A percentile compares a stretch with the other conserved stretches of the same genome.
Evolutionary conservation across 2,888 invertebrate genomes (phyloP).

Genomic region (Pseudanteris insignis): DNA sequence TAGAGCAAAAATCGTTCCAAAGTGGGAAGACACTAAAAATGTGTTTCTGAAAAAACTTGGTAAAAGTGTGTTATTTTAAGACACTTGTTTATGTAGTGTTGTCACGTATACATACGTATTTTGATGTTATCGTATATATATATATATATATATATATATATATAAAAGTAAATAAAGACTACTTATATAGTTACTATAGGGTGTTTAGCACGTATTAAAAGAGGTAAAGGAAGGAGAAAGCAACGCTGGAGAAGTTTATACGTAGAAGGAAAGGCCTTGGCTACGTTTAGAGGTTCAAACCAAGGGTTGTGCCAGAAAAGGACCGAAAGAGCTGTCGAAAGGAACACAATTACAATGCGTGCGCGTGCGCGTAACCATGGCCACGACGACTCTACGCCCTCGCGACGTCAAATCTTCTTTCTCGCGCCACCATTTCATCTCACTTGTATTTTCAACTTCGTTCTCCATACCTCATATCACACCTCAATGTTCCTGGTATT

Average conservation of each 20-base stretch:
- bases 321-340: slow-evolving; percentile 52
- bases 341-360: slow-evolving; percentile 56
- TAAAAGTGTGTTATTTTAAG: too few relatives aligned
- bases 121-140: too few relatives aligned
- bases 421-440: slow-evolving; percentile 6
- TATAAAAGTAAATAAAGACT: too few relatives aligned
- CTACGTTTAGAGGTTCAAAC: slow-evolving; percentile 15
- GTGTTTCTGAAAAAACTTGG: slow-evolving; percentile 35
- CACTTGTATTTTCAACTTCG: slow-evolving; percentile 32
- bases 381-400: slow-evolving; percentile 63
- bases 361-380: slow-evolving; percentile 66
- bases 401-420: slow-evolving; percentile 46
- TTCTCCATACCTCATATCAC: slow-evolving; percentile 43
- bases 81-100: too few relatives aligned
- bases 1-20: too few relatives aligned
- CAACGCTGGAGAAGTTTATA: slow-evolving; percentile 48
- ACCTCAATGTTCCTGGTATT: slow-evolving; percentile 46
- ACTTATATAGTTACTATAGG: slow-evolving; percentile 55
- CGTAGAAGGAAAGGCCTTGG: slow-evolving; percentile 21
- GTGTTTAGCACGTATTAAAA: slow-evolving; percentile 65
- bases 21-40: too few relatives aligned
- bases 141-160: too few relatives aligned
- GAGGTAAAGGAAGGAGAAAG: slow-evolving; percentile 51
- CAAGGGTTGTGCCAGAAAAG: slow-evolving; percentile 32
- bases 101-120: slow-evolving; percentile 57